These are phyloP conservation scores for Plebejus anna DNA, from an alignment of 2,888 invertebrate species.

Conservation along the genomic window DNA sequence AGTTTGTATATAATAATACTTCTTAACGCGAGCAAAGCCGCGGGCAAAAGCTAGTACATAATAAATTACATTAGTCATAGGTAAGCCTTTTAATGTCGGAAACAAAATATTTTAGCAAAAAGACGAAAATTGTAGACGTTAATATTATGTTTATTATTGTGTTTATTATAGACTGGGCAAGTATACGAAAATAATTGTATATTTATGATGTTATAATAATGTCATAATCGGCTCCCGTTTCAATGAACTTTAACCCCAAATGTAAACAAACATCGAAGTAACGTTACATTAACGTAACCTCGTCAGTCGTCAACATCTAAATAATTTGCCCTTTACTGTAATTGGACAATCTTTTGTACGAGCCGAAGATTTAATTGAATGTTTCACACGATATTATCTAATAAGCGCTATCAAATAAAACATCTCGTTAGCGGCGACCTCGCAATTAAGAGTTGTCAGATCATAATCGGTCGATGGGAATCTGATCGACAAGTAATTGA, in stretches of 20 bases:
- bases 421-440: slow-evolving; percentile 33
- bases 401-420: slow-evolving; percentile 2
- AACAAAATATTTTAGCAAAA: too few relatives aligned
- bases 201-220: not conserved
- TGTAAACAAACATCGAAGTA: not conserved
- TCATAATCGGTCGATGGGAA: not conserved
- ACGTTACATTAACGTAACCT: slow-evolving; percentile 8
- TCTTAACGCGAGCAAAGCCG: too few relatives aligned
- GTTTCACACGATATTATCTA: slow-evolving; percentile 28
- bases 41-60: too few relatives aligned
- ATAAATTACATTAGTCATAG: too few relatives aligned
- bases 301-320: not conserved
- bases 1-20: too few relatives aligned
- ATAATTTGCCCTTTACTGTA: slow-evolving; percentile 16
- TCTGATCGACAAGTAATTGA: slow-evolving; percentile 1
- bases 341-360: not conserved
- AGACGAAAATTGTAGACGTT: too few relatives aligned
- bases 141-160: not conserved
- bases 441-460: slow-evolving; percentile 26
- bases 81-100: too few relatives aligned
- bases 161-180: not conserved
- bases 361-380: slow-evolving; percentile 1
- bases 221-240: not conserved
- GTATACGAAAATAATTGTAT: not conserved
- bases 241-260: slow-evolving; percentile 5